Evolutionary conservation across 2,113 vertebrate genomes (phyloP), one percentile per base, ranked within the genome.

Genomic region (Cephalopterus ornatus): DNA sequence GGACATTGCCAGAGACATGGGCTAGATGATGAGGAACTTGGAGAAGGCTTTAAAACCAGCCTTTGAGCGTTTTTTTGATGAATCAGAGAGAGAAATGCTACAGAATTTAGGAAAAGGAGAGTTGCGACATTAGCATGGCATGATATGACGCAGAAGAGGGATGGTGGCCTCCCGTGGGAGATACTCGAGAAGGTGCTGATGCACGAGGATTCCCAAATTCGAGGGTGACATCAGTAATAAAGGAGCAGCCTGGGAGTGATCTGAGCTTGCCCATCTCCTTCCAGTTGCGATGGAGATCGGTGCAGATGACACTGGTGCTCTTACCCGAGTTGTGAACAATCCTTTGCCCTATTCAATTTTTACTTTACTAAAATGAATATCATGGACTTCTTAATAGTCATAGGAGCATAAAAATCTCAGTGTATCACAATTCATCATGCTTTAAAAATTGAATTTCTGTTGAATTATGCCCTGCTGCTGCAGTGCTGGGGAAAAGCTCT

Each of bases 341-440:
- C 18, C 75, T 92, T 86, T 20, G 65, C 83, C 85, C 68, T 92
- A 41, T 72, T 94, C 88, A 89, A 44, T 97, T 96, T 88, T 84
- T 86, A 50, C 86, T 96, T 96, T 61, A 65, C 85, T 88, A 61
- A 96, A 94, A 95, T 88, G 92, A 88, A 78, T 94, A 92, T 97
- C 93, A 86, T 55, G 70, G 76, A 72, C 95, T 96, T 68, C 92
- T 96, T 88, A 95, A 84, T 88, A 97, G 95, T 94, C 85, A 93
- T 28, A 92, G 95, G 72, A 95, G 95, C 96, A 94, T 93, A 95
- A 92, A 96, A 91, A 86, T 85, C 93, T 93, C 92, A 67, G 83
- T 96, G 96, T 96, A 91, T 96, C 93, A 86, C 93, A 92, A 94
- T 94, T 93, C 95, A 96, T 96, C 95, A 90, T 93, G 76, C 95